These are phyloP conservation scores for Drosophila santomea DNA, from an alignment of 1,140 invertebrate species.

Conservation along the genomic window DNA sequence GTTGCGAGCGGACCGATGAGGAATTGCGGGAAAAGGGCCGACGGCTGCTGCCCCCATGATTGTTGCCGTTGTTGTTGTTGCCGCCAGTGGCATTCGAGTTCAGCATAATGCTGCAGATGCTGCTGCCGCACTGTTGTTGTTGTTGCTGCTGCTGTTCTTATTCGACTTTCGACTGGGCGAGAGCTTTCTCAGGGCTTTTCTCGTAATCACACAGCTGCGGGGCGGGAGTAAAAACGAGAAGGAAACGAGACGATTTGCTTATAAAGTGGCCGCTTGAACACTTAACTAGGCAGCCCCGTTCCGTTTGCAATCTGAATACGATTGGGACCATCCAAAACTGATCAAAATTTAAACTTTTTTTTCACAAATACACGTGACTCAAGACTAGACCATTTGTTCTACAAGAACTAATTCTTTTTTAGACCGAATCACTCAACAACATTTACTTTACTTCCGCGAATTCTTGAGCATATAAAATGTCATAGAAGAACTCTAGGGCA, in stretches of 20 bases:
- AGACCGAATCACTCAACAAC: no score
- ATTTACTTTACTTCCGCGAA: background rate
- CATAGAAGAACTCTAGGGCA: background rate
- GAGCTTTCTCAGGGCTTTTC: slow-evolving; percentile 17
- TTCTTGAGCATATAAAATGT: background rate
- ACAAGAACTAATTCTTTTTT: no score
- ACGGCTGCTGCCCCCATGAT: slow-evolving; percentile 72
- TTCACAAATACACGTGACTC: background rate
- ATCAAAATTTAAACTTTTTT: slow-evolving; percentile 16
- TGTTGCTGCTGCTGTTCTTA: slow-evolving; percentile 17
- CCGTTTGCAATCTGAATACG: slow-evolving; percentile 30
- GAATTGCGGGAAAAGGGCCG: slow-evolving; percentile 74
- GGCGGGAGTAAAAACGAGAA: slow-evolving; percentile 34
- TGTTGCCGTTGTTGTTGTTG: slow-evolving; percentile 39
- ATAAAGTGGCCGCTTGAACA: slow-evolving; percentile 38
- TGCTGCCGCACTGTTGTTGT: background rate
- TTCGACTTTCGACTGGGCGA: slow-evolving; percentile 23
- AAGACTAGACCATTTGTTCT: background rate
- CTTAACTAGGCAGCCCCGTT: slow-evolving; percentile 32
- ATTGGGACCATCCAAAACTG: slow-evolving; percentile 12
- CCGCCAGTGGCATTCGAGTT: slow-evolving; percentile 68
- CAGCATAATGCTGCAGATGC: slow-evolving; percentile 56
- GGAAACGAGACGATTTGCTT: slow-evolving; percentile 42
- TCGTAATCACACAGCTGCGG: slow-evolving; percentile 42
- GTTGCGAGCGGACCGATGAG: slow-evolving; percentile 70